Conservation (phyloP, 2,113 vertebrate genomes). For the pig (Sus scrofa) region T2T-Sscrofa CM000829.6:26552001-26552500, state of each 20-base stretch:
- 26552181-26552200: no score
- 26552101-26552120: no score
- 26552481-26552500: background rate
- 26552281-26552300: background rate
- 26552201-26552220: no score
- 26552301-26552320: background rate
- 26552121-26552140: no score
- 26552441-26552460: background rate
- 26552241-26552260: background rate
- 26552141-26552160: no score
- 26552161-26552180: no score
- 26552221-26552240: no score
- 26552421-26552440: background rate
- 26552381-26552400: background rate
- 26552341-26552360: constrained; percentile 26
- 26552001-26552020: no score
- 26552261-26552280: background rate
- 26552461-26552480: background rate
- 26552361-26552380: background rate
- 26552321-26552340: background rate
- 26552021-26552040: no score
- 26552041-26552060: no score
- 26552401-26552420: background rate
- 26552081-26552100: no score
- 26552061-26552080: no score